Conservation (phyloP, 2,113 vertebrate species). For the Mugil cephalus region DNA sequence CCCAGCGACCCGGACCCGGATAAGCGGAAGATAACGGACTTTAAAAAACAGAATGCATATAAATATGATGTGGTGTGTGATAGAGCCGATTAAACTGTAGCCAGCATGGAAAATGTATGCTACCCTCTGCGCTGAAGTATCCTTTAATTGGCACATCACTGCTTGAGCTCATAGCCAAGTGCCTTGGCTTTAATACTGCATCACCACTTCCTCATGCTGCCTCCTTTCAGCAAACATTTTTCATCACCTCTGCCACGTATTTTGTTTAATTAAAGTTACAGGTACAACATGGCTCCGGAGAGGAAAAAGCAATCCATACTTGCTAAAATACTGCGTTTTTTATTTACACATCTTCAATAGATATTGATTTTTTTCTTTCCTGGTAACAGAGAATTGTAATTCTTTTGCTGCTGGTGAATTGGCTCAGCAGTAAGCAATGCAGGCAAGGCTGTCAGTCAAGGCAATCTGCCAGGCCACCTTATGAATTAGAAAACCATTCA, state of each 20-base stretch:
- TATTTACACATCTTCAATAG: constrained; percentile 49
- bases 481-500: constrained; percentile 18
- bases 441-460: constrained; percentile 52
- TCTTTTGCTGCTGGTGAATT: constrained; percentile 40
- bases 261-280: constrained; percentile 31
- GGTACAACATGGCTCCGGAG: constrained; percentile 15
- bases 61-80: not conserved
- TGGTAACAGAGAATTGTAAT: constrained; percentile 33
- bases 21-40: no score
- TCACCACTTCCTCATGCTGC: constrained; percentile 5
- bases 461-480: constrained; percentile 14
- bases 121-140: constrained; percentile 5
- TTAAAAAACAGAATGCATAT: not conserved
- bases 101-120: not conserved
- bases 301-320: not conserved
- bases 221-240: constrained; percentile 8
- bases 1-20: no score
- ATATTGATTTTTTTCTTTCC: constrained; percentile 54
- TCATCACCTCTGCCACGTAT: not conserved
- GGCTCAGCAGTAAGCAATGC: constrained; percentile 42
- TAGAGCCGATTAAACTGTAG: not conserved
- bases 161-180: constrained; percentile 27
- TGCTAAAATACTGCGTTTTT: constrained; percentile 47
- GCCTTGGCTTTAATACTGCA: constrained; percentile 12
- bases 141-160: constrained; percentile 14